phyloP scores from a whole-genome alignment of 1,140 invertebrate species.

The Caenorhabditis latens region DNA sequence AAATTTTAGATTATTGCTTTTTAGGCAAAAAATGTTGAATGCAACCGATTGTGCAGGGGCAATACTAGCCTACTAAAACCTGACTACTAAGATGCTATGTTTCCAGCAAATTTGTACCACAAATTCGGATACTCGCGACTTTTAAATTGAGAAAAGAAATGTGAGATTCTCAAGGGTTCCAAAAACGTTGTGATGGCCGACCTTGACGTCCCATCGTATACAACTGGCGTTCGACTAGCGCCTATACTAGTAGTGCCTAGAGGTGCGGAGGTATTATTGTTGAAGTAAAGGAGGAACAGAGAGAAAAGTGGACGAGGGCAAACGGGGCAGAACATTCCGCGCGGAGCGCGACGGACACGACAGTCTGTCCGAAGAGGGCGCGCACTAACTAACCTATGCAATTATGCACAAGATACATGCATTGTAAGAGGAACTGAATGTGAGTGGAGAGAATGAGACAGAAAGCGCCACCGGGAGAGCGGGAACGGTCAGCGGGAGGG shows the following conservation, averaged over 20 bases:
- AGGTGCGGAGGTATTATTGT: slow-evolving; percentile 51
- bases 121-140: neutral
- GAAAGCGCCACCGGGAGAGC: neutral
- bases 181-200: slow-evolving; percentile 1
- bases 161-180: neutral
- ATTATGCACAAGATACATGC: slow-evolving; percentile 54
- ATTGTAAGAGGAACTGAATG: slow-evolving; percentile 15
- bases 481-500: slow-evolving; percentile 44
- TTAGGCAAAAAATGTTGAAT: no score
- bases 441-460: neutral
- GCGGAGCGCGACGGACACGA: slow-evolving; percentile 46
- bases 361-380: neutral
- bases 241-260: slow-evolving; percentile 48
- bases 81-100: no score
- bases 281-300: slow-evolving; percentile 21
- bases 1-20: no score
- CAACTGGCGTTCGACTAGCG: slow-evolving; percentile 17
- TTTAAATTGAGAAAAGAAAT: neutral
- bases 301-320: slow-evolving; percentile 2
- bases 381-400: slow-evolving; percentile 51
- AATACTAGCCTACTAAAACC: no score
- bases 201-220: slow-evolving; percentile 40
- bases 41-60: no score
- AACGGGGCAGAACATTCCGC: slow-evolving; percentile 45
- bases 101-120: no score